phyloP scores from a whole-genome alignment of 1,140 invertebrate species.

The Drosophila punjabiensis region DNA sequence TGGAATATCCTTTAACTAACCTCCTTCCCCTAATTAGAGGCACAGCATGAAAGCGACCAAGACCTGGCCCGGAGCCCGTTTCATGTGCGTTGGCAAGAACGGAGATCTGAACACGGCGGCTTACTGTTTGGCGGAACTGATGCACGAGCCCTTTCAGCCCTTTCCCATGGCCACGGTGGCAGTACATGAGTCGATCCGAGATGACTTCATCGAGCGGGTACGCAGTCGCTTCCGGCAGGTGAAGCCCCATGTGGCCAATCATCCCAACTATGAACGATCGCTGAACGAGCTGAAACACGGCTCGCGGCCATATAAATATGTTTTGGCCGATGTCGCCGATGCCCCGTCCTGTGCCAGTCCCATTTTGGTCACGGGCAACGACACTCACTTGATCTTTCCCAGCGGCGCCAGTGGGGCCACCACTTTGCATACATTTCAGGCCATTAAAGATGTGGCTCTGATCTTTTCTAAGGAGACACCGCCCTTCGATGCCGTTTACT shows the following conservation, averaged over 20 bases:
- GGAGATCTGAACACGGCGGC: constrained; percentile 58
- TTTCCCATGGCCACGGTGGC: constrained; percentile 58
- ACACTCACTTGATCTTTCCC: constrained; percentile 60
- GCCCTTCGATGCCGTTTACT: constrained; percentile 39
- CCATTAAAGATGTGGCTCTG: constrained; percentile 7
- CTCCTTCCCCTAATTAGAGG: background rate
- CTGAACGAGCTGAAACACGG: constrained; percentile 26
- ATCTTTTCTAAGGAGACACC: constrained; percentile 38
- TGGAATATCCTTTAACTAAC: background rate
- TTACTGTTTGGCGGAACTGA: constrained; percentile 46
- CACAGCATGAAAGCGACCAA: constrained; percentile 17
- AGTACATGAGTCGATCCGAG: constrained; percentile 45
- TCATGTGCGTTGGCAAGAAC: constrained; percentile 52
- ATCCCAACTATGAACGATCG: constrained; percentile 51
- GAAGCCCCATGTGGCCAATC: constrained; percentile 58
- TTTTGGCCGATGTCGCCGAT: constrained; percentile 47
- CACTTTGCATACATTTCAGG: constrained; percentile 45
- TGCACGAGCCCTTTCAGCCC: constrained; percentile 65
- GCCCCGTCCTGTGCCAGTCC: constrained; percentile 63
- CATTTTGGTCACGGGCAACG: constrained; percentile 48
- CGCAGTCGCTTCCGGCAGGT: constrained; percentile 56
- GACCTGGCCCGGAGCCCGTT: constrained; percentile 52
- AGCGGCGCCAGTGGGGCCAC: constrained; percentile 50
- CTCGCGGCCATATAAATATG: constrained; percentile 22
- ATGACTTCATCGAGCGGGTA: constrained; percentile 57